Percentiles rank a stretch among this genome's conserved stretches.
Conservation (phyloP, 2,888 invertebrate species). For the Amblyjoppa proteus region DNA sequence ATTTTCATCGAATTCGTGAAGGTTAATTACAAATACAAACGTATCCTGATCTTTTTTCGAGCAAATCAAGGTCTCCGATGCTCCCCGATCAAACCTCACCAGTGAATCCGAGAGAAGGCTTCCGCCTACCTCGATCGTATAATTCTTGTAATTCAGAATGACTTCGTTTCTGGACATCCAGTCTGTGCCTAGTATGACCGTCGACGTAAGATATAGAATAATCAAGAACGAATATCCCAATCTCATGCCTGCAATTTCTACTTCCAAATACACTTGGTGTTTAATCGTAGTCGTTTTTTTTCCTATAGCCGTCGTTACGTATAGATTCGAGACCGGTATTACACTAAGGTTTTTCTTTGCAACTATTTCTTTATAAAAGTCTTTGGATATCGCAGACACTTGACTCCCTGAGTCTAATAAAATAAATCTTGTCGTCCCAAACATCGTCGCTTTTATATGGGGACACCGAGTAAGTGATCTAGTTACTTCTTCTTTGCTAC, state of each 20-base stretch:
- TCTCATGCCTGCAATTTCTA: background rate
- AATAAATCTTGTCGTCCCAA: background rate
- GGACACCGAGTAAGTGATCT: slow-evolving; percentile 18
- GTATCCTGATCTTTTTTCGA: background rate
- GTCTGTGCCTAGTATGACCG: slow-evolving; percentile 40
- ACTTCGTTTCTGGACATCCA: slow-evolving; percentile 32
- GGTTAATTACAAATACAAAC: background rate
- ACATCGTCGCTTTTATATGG: background rate
- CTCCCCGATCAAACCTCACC: slow-evolving; percentile 16
- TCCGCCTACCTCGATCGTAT: slow-evolving; percentile 36
- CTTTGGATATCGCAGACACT: slow-evolving; percentile 57
- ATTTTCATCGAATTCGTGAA: background rate
- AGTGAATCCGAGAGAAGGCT: background rate
- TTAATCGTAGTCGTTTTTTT: slow-evolving; percentile 48
- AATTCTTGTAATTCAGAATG: slow-evolving; percentile 44
- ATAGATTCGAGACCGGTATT: slow-evolving; percentile 49
- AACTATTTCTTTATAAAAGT: slow-evolving; percentile 43
- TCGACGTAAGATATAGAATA: slow-evolving; percentile 32
- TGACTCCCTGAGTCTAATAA: slow-evolving; percentile 65
- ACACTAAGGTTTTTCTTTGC: background rate
- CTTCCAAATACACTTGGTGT: slow-evolving; percentile 31
- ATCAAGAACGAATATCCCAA: slow-evolving; percentile 18
- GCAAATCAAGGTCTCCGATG: slow-evolving; percentile 2
- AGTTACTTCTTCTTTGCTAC: background rate
- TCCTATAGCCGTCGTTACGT: slow-evolving; percentile 58